Percentiles rank a stretch among this genome's conserved stretches.
Evolutionary conservation across 2,888 invertebrate species (phyloP).

Genomic region (Tinea trinotella): DNA sequence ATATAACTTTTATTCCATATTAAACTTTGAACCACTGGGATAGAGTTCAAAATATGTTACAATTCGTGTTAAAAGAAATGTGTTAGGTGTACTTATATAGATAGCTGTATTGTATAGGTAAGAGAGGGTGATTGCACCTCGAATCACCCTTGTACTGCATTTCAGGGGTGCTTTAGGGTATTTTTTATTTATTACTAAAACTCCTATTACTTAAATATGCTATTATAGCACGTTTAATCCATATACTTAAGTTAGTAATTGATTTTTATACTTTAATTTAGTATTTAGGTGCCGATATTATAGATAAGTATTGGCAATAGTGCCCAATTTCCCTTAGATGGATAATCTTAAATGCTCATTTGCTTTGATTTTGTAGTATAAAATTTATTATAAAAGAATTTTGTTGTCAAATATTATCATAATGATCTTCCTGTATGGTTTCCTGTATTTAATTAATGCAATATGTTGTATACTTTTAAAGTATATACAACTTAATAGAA

Average conservation of each 20-base stretch:
- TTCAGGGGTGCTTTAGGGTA: conserved; percentile 13
- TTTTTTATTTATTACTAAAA: conserved; percentile 12
- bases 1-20: neutral
- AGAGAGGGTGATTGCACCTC: neutral
- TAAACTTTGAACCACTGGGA: neutral
- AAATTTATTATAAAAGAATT: too few species aligned
- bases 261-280: neutral
- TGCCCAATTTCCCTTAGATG: too few species aligned
- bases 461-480: neutral
- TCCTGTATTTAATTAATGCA: too few species aligned
- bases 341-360: too few species aligned
- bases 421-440: too few species aligned
- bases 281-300: neutral
- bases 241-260: neutral
- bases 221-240: neutral
- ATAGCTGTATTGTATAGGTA: neutral
- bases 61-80: neutral
- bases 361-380: too few species aligned
- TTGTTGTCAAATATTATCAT: too few species aligned
- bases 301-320: too few species aligned
- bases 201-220: neutral
- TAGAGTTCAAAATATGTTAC: neutral
- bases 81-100: neutral
- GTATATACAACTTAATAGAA: neutral
- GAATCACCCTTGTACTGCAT: conserved; percentile 8